phyloP scores from a whole-genome alignment of 1,140 invertebrate genomes.

The Drosophila hydei region DNA sequence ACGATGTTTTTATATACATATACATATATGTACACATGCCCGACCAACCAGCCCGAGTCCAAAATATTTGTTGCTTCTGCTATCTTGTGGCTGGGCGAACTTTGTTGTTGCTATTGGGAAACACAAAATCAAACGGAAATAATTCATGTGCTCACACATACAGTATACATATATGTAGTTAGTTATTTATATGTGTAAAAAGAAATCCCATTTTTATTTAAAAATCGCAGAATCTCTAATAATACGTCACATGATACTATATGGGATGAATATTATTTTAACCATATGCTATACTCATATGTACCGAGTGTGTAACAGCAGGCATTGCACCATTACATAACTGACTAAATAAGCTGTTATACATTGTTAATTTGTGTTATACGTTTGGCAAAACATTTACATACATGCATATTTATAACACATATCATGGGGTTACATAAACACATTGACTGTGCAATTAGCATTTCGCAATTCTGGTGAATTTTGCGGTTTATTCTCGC shows the following conservation, averaged over 20 bases:
- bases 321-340: conserved; percentile 6
- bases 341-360: conserved; percentile 6
- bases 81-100: conserved; percentile 33
- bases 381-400: conserved; percentile 4
- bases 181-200: too few species aligned
- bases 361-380: conserved; percentile 7
- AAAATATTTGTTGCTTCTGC: conserved; percentile 28
- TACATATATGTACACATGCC: conserved; percentile 28
- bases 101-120: conserved; percentile 31
- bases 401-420: conserved; percentile 28
- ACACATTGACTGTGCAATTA: conserved; percentile 52
- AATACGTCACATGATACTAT: too few species aligned
- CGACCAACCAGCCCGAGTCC: conserved; percentile 24
- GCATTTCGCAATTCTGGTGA: conserved; percentile 33
- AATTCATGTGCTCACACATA: conserved; percentile 25
- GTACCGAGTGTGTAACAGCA: conserved; percentile 1
- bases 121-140: conserved; percentile 57
- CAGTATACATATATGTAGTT: background rate
- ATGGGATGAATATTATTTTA: background rate
- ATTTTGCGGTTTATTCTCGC: conserved; percentile 24
- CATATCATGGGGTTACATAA: conserved; percentile 59
- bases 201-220: too few species aligned
- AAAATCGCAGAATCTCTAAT: too few species aligned
- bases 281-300: conserved; percentile 8
- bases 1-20: conserved; percentile 3